Evolutionary conservation across 2,113 vertebrate species (phyloP).

Genomic region (Hemiscyllium ocellatum): DNA sequence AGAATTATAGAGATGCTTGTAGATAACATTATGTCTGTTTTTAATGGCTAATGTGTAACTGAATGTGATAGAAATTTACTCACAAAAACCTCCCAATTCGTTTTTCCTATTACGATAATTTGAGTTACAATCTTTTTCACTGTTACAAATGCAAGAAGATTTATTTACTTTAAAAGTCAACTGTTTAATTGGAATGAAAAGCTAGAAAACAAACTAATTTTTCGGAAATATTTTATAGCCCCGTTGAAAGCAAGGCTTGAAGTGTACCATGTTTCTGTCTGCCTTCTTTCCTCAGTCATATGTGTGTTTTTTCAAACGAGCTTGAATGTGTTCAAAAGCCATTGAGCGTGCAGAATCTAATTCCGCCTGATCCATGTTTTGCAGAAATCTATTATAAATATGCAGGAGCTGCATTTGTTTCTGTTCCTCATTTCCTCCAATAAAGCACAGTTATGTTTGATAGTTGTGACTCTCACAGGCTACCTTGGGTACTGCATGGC

Average conservation of each 20-base stretch:
- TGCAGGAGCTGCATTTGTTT: neutral
- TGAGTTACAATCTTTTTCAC: neutral
- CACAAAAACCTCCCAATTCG: neutral
- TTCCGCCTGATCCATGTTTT: neutral
- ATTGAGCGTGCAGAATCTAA: neutral
- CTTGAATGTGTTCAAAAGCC: neutral
- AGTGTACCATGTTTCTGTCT: neutral
- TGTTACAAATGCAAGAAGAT: neutral
- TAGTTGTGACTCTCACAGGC: slow-evolving; percentile 33
- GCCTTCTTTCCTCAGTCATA: neutral
- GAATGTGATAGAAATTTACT: neutral
- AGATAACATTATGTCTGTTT: neutral
- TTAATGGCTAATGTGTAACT: neutral
- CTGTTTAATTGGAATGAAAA: neutral
- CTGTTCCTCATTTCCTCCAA: neutral
- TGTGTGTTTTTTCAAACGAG: neutral
- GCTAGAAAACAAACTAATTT: neutral
- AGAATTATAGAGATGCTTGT: neutral
- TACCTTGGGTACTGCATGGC: slow-evolving; percentile 1
- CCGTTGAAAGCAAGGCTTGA: neutral
- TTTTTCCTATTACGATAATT: neutral
- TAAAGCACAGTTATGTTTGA: neutral
- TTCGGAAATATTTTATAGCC: neutral
- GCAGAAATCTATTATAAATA: neutral
- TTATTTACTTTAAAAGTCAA: neutral